phyloP scores from a whole-genome alignment of 2,113 vertebrate genomes.

The Periophthalmus modestus region DNA sequence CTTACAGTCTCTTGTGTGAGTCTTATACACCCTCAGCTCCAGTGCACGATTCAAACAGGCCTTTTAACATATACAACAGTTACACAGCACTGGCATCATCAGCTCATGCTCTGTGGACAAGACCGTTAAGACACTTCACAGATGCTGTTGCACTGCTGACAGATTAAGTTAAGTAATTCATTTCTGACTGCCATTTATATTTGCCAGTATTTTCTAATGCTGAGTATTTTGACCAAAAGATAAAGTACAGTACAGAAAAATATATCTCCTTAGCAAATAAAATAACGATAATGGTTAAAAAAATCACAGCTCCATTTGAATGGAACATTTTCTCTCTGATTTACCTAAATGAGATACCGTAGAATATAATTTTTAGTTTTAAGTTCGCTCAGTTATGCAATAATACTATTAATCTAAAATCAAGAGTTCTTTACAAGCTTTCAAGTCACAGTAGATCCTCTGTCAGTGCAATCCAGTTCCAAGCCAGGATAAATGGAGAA shows the following conservation, averaged over 20 bases:
- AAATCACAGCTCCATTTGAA: not conserved
- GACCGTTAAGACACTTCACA: not conserved
- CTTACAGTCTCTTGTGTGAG: not conserved
- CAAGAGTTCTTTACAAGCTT: not conserved
- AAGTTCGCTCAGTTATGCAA: not conserved
- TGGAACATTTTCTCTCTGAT: not conserved
- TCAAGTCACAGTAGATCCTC: not conserved
- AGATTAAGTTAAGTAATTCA: not conserved
- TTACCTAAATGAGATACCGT: too few species aligned
- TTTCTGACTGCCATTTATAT: not conserved
- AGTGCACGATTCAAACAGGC: not conserved
- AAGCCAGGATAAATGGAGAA: conserved; percentile 5
- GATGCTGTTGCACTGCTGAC: not conserved
- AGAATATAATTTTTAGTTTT: too few species aligned
- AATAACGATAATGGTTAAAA: too few species aligned
- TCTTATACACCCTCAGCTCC: not conserved
- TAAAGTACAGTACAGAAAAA: too few species aligned
- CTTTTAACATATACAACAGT: not conserved
- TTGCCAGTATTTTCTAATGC: too few species aligned
- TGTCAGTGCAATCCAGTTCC: not conserved
- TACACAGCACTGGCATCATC: not conserved
- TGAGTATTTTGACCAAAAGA: too few species aligned
- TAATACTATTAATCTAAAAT: not conserved
- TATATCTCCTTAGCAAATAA: too few species aligned
- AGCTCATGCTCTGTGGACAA: not conserved